phyloP scores from a whole-genome alignment of 2,113 vertebrate genomes.

The Muscicapa adusta region DNA sequence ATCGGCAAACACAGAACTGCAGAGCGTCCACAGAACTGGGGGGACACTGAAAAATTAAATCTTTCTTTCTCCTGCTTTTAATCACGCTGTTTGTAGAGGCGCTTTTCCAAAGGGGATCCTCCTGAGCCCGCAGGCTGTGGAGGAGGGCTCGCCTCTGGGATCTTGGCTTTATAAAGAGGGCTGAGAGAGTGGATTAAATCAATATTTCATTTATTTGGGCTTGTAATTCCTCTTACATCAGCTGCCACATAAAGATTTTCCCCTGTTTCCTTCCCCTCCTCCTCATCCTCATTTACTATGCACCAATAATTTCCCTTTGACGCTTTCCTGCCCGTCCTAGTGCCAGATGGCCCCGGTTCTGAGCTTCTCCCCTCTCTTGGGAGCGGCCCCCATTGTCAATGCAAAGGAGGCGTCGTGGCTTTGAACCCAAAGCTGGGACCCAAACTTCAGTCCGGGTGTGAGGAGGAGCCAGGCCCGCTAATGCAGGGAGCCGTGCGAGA shows the following conservation, averaged over 20 bases:
- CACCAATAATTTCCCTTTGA: conserved; percentile 68
- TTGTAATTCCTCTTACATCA: conserved; percentile 63
- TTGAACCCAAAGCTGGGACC: conserved; percentile 64
- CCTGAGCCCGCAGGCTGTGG: not conserved
- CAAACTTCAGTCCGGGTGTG: conserved; percentile 16
- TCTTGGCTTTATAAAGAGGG: conserved; percentile 13
- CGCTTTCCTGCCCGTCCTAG: conserved; percentile 44
- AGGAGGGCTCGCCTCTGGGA: not conserved
- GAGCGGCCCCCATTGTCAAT: conserved; percentile 66
- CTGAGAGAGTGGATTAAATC: conserved; percentile 55
- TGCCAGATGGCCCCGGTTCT: conserved; percentile 69
- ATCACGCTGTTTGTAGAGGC: rapidly evolving
- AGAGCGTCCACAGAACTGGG: not conserved
- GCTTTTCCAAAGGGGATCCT: not conserved
- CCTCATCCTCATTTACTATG: conserved; percentile 62
- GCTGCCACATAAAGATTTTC: conserved; percentile 46
- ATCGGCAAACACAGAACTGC: not conserved
- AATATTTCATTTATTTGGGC: conserved; percentile 57
- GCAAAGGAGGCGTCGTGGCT: conserved; percentile 63
- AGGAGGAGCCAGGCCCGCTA: conserved; percentile 46
- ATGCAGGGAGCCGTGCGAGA: conserved; percentile 58
- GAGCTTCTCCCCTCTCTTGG: conserved; percentile 58
- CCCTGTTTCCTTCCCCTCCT: conserved; percentile 35
- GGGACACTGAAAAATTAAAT: not conserved
- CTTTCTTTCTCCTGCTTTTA: not conserved